phyloP scores from a whole-genome alignment of 2,797 vertebrate species.

The Neopelma chrysocephalum region DNA sequence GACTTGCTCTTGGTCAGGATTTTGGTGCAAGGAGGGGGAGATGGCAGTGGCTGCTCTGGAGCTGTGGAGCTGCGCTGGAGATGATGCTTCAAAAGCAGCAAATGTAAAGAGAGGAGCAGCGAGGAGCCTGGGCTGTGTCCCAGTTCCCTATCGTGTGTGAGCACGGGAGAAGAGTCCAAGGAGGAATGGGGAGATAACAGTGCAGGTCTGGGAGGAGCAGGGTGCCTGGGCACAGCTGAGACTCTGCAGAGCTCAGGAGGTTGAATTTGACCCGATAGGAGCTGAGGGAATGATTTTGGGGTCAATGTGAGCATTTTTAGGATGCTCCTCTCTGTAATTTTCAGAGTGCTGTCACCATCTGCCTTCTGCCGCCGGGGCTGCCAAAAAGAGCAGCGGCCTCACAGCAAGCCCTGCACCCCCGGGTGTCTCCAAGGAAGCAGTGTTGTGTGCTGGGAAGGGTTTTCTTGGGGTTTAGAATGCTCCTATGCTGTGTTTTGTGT shows the following conservation, averaged over 20 bases:
- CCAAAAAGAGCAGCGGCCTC: not conserved
- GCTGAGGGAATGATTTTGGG: not conserved
- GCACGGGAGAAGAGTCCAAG: not conserved
- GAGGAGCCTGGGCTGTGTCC: not conserved
- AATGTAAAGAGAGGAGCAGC: not conserved
- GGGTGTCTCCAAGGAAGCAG: not conserved
- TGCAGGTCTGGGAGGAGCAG: not conserved
- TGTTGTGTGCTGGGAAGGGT: not conserved
- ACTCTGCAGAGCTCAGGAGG: not conserved
- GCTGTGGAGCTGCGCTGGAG: not conserved
- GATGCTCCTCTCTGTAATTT: not conserved
- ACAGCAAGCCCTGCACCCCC: not conserved
- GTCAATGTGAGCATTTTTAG: not conserved
- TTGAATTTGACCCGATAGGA: not conserved
- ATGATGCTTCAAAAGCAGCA: not conserved
- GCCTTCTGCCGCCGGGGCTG: not conserved
- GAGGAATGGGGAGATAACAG: not conserved
- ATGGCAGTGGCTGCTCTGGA: not conserved
- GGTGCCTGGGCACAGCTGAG: not conserved
- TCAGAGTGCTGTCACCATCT: not conserved
- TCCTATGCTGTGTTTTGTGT: not conserved
- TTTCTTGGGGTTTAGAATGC: not conserved
- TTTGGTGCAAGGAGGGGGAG: not conserved
- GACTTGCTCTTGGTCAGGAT: not conserved
- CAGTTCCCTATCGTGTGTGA: rapidly evolving